Evolutionary conservation across 1,140 invertebrate species (phyloP).

Genomic region (Zaprionus capensis): DNA sequence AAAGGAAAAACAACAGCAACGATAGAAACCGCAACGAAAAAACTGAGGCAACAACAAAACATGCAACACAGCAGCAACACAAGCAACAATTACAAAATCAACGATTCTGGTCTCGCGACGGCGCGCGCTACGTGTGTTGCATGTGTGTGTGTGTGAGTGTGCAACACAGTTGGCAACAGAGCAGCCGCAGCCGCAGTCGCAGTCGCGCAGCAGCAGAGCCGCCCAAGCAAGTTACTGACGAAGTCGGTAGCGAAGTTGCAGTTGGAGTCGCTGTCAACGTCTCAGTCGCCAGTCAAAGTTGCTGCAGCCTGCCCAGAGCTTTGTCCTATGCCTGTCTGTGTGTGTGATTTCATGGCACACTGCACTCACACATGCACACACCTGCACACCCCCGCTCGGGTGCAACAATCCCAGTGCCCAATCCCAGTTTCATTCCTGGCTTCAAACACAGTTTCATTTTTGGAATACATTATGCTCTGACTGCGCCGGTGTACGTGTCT

Average conservation of each 20-base stretch:
- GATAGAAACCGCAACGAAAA: conserved; percentile 44
- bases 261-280: conserved; percentile 4
- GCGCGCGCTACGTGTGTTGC: background rate
- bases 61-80: conserved; percentile 38
- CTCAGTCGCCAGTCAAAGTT: conserved; percentile 12
- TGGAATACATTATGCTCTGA: conserved; percentile 5
- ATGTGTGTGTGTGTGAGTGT: conserved; percentile 29
- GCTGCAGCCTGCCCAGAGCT: conserved; percentile 24
- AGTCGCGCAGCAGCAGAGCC: background rate
- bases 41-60: conserved; percentile 41
- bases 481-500: background rate
- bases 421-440: conserved; percentile 24
- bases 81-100: conserved; percentile 75
- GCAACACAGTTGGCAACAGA: conserved; percentile 55
- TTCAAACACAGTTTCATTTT: conserved; percentile 1
- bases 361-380: conserved; percentile 38
- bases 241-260: background rate
- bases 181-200: background rate
- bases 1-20: conserved; percentile 7
- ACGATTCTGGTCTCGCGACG: conserved; percentile 65
- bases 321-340: conserved; percentile 12
- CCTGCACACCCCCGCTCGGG: conserved; percentile 18
- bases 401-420: conserved; percentile 34
- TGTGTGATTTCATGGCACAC: conserved; percentile 54
- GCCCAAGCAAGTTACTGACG: background rate